Evolutionary conservation across 1,140 invertebrate species (phyloP), one percentile per base, ranked within the genome.

Genomic region (Callitettix versicolor): DNA sequence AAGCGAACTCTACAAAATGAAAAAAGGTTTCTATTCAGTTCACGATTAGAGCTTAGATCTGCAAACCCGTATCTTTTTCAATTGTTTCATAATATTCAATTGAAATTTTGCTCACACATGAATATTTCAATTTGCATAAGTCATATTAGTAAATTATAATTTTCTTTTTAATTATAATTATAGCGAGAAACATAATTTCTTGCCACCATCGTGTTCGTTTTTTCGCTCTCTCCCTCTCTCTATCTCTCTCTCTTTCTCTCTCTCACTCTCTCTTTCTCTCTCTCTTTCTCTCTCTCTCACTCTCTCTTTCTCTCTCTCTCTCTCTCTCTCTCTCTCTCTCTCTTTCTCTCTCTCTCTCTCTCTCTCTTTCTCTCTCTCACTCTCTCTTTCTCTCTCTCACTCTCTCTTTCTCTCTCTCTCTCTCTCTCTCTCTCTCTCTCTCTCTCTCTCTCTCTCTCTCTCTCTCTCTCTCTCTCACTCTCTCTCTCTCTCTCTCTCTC

Each of bases 381-480:
- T 4, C 40, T 11, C 20, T 41, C 22, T 48, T 14, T 48, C 15
- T 22, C 22, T 14, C 5, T 30, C 15, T 21, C 22, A 17, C 22
- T 22, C n/a, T 17, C 17, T 15, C 5, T 48, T 30, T 21, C 5
- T 30, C 22, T 30, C 46, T 30, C n/a, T 15, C 17, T 33, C 26
- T 48, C n/a, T 14, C 22, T 48, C 3, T 4, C 15, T 17, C 22
- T 33, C 46, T 48, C 46, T 15, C n/a, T 21, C 6, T 33, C 46
- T 14, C 22, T 3, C 4, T 18, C 22, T 49, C n/a, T 34, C 26
- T 24, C 15, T 49, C 12, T 22, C 26, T 15, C 20, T 49, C 12
- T 1, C 26, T 24, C 15, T 26, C n/a, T 15, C 26, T 24, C 26
- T 49, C n/a, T 22, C 52, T 48, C 58, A 56, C 18, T 33, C 56